Base-by-base conservation (phyloP, 2,888 invertebrate genomes). In the Agrotis ipsilon region DNA sequence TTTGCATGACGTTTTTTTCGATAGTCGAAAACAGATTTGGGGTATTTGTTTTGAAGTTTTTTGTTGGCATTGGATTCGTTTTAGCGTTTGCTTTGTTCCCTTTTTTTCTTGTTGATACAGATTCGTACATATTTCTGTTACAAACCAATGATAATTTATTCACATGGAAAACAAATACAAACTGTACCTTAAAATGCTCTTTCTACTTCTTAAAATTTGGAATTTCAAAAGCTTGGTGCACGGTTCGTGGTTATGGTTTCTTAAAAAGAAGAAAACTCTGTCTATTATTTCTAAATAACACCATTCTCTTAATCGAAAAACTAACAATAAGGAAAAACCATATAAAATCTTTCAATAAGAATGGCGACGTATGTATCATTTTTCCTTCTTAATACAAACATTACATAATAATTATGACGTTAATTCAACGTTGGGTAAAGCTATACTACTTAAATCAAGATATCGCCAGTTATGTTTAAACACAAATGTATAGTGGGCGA, bases 1-100 rank as follows among this genome's bases (percentile, higher is more conserved):
- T 84, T 84, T 83, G 78, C 85, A 85, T 85, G 69, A 24, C 58
- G 61, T 70, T 72, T 78, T 81, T 81, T 84, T 86, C 89, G 89
- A 91, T 91, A 90, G 90, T 93, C 90, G 87, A 89, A 91, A 91
- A 92, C 92, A 91, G 91, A 91, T 92, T 92, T 89, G 85, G 84
- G 82, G 79, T 85, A 74, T 83, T 86, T 83, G 64, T 61, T 63
- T 46, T 39, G 32, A 48, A 45, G 21, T 71, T 55, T 39, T 75
- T 62, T 74, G 69, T 68, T 71, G 61, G 52, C 43, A 69, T 80
- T 67, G 60, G 19, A 65, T 39, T 64, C 45, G 60, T 49, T 48
- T 78, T 78, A 62, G 19, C 3, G 32, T 45, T 45, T 18, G 9
- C 18, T 14, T 57, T 55, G 6, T 45, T 18, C 14, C 1, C 0